Conservation (phyloP, 2,888 invertebrate species). For the Drosophila picticornis region DNA sequence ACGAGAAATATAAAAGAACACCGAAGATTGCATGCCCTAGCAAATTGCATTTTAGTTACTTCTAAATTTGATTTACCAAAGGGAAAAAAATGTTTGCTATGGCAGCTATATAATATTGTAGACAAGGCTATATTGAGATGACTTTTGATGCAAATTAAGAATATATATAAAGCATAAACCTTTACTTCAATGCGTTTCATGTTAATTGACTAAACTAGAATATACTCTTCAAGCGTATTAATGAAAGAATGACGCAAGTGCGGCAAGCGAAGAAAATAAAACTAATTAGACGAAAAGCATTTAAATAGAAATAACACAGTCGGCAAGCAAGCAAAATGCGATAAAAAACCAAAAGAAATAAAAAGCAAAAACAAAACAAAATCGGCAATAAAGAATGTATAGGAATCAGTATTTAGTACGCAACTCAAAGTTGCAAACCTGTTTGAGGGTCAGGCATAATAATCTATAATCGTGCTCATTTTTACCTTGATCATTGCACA, state of each 20-base stretch:
- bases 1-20: not conserved
- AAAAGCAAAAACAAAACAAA: conserved; percentile 21
- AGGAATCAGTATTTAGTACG: conserved; percentile 36
- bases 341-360: not conserved
- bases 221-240: conserved; percentile 20
- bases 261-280: conserved; percentile 27
- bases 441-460: conserved; percentile 55
- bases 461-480: conserved; percentile 23
- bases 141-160: not conserved
- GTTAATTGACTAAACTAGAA: not conserved
- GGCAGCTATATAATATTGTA: not conserved
- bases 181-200: not conserved
- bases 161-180: not conserved
- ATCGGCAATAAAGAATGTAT: conserved; percentile 33
- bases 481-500: conserved; percentile 44
- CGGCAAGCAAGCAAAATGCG: conserved; percentile 2
- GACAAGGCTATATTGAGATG: not conserved
- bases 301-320: conserved; percentile 12
- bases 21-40: not conserved
- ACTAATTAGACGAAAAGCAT: conserved; percentile 45
- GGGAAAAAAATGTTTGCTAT: not conserved
- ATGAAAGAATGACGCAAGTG: conserved; percentile 60
- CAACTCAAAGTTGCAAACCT: conserved; percentile 26
- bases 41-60: not conserved
- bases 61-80: not conserved